These are phyloP conservation scores for Odocoileus virginianus DNA, from an alignment of 2,113 vertebrate species.

Conservation along the genomic window DNA sequence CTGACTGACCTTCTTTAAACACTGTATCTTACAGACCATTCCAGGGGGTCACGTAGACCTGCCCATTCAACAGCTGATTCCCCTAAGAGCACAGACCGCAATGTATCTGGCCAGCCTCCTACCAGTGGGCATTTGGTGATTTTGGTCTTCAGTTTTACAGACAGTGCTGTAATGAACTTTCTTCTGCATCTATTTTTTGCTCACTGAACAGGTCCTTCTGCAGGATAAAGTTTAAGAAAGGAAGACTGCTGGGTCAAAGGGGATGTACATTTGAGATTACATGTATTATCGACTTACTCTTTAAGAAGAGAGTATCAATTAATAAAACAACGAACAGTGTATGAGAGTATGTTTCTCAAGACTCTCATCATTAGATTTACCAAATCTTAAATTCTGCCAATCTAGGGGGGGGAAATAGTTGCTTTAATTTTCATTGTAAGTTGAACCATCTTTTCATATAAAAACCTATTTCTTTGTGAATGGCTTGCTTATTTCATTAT, in stretches of 20 bases:
- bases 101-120: neutral
- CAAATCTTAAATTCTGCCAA: neutral
- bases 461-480: neutral
- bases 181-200: neutral
- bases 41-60: neutral
- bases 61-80: neutral
- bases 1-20: neutral
- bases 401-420: neutral
- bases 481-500: neutral
- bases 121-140: neutral
- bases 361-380: neutral
- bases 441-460: neutral
- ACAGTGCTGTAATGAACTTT: neutral
- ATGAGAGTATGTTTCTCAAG: neutral
- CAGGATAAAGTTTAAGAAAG: neutral
- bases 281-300: neutral
- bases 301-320: neutral
- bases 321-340: neutral
- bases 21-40: neutral
- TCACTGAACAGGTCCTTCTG: neutral
- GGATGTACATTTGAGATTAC: neutral
- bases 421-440: neutral
- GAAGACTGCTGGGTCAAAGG: neutral
- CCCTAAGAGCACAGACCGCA: neutral
- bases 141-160: neutral